Evolutionary conservation across 92 coral and sea anemone species (phyloP).

Genomic region (Micromussa lordhowensis): DNA sequence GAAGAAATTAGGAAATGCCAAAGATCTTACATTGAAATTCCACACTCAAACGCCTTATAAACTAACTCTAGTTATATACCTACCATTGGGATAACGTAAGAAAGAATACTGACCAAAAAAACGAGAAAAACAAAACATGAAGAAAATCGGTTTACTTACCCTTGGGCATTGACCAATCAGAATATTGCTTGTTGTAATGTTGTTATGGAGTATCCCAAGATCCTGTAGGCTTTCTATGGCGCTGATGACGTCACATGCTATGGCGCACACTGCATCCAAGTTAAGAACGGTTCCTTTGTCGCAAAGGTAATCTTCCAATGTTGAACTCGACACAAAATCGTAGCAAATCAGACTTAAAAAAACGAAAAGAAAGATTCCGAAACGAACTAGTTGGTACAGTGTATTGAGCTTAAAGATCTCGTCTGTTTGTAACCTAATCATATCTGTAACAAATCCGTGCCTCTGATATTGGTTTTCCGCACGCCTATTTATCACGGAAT

Average conservation of each 20-base stretch:
- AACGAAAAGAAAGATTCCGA: neutral
- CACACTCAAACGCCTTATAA: too few species aligned
- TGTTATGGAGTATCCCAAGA: neutral
- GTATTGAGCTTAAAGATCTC: neutral
- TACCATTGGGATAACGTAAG: too few species aligned
- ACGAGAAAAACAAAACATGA: neutral
- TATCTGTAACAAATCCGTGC: too few species aligned
- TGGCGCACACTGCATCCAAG: neutral
- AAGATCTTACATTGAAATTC: too few species aligned
- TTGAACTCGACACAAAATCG: neutral
- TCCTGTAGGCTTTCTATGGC: neutral
- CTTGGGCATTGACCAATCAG: neutral
- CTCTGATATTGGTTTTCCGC: too few species aligned
- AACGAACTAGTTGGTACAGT: too few species aligned
- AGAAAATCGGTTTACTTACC: neutral
- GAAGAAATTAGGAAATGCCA: too few species aligned
- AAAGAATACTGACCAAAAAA: neutral
- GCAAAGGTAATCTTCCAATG: neutral
- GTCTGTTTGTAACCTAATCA: too few species aligned
- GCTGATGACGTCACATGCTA: neutral
- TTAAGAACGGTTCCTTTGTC: neutral
- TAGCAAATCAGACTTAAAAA: neutral
- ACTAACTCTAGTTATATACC: too few species aligned
- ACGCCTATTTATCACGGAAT: too few species aligned
- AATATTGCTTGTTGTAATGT: neutral